Conservation (phyloP, 2,113 vertebrate genomes). For the Etia nguti region DNA sequence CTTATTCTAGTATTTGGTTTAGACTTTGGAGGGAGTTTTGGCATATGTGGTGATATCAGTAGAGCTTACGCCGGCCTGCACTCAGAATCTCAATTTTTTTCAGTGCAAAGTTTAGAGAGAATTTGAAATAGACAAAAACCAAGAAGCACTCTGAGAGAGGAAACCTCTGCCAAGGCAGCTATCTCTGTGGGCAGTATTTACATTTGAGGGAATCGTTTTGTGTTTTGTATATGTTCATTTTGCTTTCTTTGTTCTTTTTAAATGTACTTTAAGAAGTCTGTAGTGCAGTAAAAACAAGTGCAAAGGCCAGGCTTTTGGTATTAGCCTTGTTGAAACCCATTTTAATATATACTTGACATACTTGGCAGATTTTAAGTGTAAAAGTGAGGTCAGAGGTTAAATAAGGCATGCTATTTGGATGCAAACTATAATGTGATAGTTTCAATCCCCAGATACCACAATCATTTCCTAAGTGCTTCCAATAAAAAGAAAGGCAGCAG, state of each 20-base stretch:
- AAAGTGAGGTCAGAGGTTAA: background rate
- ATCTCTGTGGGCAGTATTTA: background rate
- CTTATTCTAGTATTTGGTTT: background rate
- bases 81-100: background rate
- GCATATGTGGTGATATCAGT: background rate
- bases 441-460: background rate
- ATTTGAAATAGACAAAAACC: background rate
- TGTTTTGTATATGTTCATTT: background rate
- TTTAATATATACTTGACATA: background rate
- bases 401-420: background rate
- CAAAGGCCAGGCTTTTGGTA: background rate
- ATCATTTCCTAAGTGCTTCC: background rate
- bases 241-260: background rate
- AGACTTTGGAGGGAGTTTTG: background rate
- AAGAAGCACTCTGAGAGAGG: background rate
- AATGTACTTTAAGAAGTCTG: rapidly evolving
- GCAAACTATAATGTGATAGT: background rate
- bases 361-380: background rate
- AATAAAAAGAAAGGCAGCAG: background rate
- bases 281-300: rapidly evolving
- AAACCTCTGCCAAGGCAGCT: background rate
- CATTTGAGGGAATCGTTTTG: background rate
- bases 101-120: background rate
- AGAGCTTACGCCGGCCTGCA: background rate
- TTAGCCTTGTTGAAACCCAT: background rate